Conservation (phyloP, 2,113 vertebrate genomes). For the Onychostoma macrolepis region DNA sequence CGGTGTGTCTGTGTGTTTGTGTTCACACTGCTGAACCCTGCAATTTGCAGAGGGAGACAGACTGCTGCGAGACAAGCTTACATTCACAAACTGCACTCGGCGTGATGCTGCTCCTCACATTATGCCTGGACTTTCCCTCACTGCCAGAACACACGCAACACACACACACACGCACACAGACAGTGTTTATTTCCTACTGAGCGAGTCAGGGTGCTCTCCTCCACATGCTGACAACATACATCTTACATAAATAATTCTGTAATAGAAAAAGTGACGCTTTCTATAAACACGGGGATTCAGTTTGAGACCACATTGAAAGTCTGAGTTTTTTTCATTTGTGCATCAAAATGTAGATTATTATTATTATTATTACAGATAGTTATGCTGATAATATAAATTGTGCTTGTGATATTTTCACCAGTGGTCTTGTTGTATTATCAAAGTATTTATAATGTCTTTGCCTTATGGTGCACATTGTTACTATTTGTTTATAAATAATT, state of each 20-base stretch:
- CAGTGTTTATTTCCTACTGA: background rate
- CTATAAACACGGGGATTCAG: background rate
- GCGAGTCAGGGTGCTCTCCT: background rate
- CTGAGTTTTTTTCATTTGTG: background rate
- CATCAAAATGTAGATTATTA: background rate
- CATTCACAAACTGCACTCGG: constrained; percentile 42
- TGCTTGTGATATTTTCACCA: background rate
- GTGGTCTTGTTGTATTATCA: background rate
- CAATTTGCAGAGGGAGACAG: constrained; percentile 47
- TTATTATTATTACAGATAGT: too few relatives aligned
- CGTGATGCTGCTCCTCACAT: constrained; percentile 1
- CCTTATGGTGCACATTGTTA: background rate
- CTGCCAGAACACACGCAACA: background rate
- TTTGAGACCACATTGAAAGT: background rate
- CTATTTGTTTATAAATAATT: background rate
- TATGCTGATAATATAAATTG: background rate
- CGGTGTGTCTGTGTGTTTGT: constrained; percentile 57
- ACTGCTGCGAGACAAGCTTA: constrained; percentile 37
- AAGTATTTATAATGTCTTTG: too few relatives aligned
- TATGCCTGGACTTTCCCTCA: background rate
- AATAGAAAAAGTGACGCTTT: background rate
- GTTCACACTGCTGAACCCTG: constrained; percentile 50
- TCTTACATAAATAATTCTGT: background rate
- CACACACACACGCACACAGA: background rate
- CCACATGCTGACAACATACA: background rate